phyloP scores from a whole-genome alignment of 2,888 invertebrate genomes.

The Sarcophaga carnaria region DNA sequence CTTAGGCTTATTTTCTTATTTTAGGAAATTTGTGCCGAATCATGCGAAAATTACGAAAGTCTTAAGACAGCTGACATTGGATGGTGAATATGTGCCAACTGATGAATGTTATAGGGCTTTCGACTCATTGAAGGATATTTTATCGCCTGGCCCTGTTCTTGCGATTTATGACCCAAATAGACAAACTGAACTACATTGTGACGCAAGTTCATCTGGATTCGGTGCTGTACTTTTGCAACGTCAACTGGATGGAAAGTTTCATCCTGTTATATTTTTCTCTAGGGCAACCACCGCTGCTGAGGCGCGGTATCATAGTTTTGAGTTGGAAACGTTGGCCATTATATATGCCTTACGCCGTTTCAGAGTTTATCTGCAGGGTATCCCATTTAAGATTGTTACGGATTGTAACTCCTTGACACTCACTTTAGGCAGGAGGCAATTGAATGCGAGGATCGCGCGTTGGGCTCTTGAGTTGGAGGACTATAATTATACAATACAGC shows the following conservation, averaged over 20 bases:
- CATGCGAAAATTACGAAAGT: background rate
- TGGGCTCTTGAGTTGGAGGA: constrained; percentile 48
- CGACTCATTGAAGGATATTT: constrained; percentile 55
- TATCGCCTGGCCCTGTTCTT: constrained; percentile 26
- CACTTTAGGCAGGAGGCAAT: constrained; percentile 4
- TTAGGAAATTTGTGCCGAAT: constrained; percentile 21
- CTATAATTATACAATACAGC: constrained; percentile 43
- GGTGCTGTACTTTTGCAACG: constrained; percentile 43
- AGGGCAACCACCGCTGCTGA: background rate
- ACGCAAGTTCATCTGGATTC: constrained; percentile 50
- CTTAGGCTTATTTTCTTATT: background rate
- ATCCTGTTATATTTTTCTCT: background rate
- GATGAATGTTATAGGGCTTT: constrained; percentile 37
- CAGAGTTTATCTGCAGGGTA: constrained; percentile 27
- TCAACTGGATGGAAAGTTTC: constrained; percentile 12
- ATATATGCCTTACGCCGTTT: constrained; percentile 49
- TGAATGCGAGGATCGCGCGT: constrained; percentile 16
- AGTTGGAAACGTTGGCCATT: constrained; percentile 50
- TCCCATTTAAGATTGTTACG: no score
- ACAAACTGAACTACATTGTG: constrained; percentile 34
- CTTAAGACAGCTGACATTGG: constrained; percentile 7
- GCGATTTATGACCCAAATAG: background rate
- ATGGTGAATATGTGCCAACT: constrained; percentile 16
- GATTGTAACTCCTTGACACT: no score
- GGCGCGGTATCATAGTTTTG: constrained; percentile 40